Base-by-base conservation (phyloP, 2,888 invertebrate species). In the Entomobrya multifasciata region DNA sequence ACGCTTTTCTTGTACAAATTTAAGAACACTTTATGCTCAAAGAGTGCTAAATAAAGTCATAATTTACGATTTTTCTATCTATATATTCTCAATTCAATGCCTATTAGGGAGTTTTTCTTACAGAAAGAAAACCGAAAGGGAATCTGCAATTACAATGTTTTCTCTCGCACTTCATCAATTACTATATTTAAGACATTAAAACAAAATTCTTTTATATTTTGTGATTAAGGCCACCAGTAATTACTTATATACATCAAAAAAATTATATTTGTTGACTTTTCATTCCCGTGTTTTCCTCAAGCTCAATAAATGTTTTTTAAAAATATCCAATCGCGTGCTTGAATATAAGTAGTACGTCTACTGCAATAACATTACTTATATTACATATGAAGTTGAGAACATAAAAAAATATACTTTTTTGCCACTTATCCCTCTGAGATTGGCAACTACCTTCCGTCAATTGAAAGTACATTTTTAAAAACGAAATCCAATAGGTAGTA, bases 381-480 rank as follows among this genome's bases (percentile, higher is more conserved):
- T 36, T 36, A 6, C 36, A 47, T 52, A 74, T 65, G 41, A 47
- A 30, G n/a, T n/a, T n/a, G 30, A 52, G 5, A 36, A 36, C 36
- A 36, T 36, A 36, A 36, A 36, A 36, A n/a, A n/a, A n/a, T n/a
- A n/a, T 8, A 6, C 5, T 41, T 72, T 72, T 72, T 49, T 76
- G 52, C 55, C 13, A 30, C 57, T 57, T 65, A 65, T 79, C 78
- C 27, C 13, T 47, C 27, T 41, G 0, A 49, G 41, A 78, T 67
- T 41, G 36, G 41, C 44, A 17, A 67, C 17, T 57, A n/a, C 30
- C 80, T 80, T 80, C 80, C 80, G 67, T 41, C 27, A 55, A 80
- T 80, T 80, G 67, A 80, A 80, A 80, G 30, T 41, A 55, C 55
- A 67, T 80, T 80, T 80, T 41, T 30, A 49, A 62, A 79, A 49